Percentiles rank a stretch among this genome's conserved stretches.
phyloP scores from a whole-genome alignment of 2,797 vertebrate genomes.

The Garrulus glandarius region DNA sequence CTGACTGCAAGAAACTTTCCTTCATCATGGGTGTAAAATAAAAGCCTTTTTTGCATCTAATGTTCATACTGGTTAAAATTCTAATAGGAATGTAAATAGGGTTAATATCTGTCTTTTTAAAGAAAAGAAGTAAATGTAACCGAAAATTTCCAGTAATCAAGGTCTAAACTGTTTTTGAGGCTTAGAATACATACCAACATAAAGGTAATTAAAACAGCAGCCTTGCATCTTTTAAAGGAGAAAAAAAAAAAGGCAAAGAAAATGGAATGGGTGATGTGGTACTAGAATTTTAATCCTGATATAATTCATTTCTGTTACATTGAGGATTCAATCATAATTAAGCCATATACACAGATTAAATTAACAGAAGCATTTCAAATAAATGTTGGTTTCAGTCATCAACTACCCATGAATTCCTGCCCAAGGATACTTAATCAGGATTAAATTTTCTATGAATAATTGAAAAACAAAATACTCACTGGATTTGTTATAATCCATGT shows the following conservation, averaged over 20 bases:
- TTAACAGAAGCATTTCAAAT: conserved; percentile 83
- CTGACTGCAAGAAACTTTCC: conserved; percentile 19
- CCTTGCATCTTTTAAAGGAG: conserved; percentile 50
- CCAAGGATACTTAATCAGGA: conserved; percentile 85
- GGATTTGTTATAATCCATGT: conserved; percentile 82
- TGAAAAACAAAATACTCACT: conserved; percentile 85
- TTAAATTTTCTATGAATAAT: conserved; percentile 86
- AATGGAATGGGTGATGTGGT: conserved; percentile 63
- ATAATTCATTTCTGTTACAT: conserved; percentile 80
- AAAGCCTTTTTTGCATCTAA: conserved; percentile 20
- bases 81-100: conserved; percentile 33
- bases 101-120: not conserved
- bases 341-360: conserved; percentile 82
- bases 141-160: conserved; percentile 16
- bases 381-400: conserved; percentile 80
- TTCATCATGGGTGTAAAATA: conserved; percentile 18
- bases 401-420: conserved; percentile 81
- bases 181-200: conserved; percentile 43
- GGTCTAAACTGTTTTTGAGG: not conserved
- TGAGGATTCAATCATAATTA: conserved; percentile 81
- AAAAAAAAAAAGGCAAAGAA: conserved; percentile 19
- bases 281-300: conserved; percentile 79
- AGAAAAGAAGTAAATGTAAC: not conserved
- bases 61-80: conserved; percentile 40
- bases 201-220: conserved; percentile 61